phyloP scores from a whole-genome alignment of 2,797 vertebrate species.

The Danio aesculapii region DNA sequence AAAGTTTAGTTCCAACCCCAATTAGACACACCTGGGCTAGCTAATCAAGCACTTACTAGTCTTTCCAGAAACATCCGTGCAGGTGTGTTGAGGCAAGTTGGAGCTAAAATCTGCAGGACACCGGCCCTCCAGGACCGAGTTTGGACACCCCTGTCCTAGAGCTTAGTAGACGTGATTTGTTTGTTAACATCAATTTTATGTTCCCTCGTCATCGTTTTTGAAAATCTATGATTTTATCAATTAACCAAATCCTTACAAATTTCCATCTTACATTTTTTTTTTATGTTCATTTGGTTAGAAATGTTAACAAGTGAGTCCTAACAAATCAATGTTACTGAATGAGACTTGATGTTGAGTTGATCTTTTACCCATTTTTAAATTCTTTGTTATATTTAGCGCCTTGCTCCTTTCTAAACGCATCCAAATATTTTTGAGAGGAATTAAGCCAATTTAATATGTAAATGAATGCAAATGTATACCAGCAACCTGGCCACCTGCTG shows the following conservation, averaged over 20 bases:
- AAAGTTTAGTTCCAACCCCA: no score
- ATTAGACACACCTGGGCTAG: no score
- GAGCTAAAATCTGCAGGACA: no score
- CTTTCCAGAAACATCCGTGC: no score
- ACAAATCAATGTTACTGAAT: not conserved
- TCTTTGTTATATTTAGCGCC: not conserved
- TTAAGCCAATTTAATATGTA: conserved; percentile 31
- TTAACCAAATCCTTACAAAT: no score
- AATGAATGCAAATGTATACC: conserved; percentile 59
- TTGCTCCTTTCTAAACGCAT: conserved; percentile 3
- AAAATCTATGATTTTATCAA: not conserved
- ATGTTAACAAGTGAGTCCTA: not conserved
- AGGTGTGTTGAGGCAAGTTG: no score
- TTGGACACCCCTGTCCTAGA: no score
- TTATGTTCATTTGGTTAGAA: not conserved
- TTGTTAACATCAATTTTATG: not conserved
- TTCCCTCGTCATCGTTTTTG: not conserved
- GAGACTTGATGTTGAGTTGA: not conserved
- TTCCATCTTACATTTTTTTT: not conserved
- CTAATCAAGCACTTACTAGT: no score
- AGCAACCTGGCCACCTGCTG: conserved; percentile 34
- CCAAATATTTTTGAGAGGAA: conserved; percentile 11
- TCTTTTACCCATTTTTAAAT: not conserved
- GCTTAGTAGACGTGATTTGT: not conserved
- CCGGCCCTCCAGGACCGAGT: no score